Percentiles rank a stretch among this genome's conserved stretches.
Evolutionary conservation across 2,113 vertebrate species (phyloP).

Genomic region (Otolemur garnettii): DNA sequence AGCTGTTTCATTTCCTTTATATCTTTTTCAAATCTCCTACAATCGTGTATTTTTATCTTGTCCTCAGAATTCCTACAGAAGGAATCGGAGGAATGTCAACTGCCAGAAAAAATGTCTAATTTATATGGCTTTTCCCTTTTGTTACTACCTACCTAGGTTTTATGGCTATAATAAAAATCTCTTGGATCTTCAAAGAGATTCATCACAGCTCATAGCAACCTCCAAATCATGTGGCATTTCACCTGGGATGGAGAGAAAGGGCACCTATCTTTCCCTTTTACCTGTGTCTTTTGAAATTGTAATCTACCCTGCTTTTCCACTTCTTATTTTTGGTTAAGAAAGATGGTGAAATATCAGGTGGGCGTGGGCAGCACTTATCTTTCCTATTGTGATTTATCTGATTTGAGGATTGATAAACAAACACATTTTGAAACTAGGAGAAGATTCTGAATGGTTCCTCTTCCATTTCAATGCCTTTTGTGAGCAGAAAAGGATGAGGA

Average conservation of each 20-base stretch:
- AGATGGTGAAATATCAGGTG: slow-evolving; percentile 94
- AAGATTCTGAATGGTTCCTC: slow-evolving; percentile 89
- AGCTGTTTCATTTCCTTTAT: slow-evolving; percentile 83
- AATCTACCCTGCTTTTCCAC: slow-evolving; percentile 85
- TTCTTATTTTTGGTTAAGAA: slow-evolving; percentile 92
- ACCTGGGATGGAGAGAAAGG: slow-evolving; percentile 88
- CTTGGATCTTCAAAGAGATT: slow-evolving; percentile 91
- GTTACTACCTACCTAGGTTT: slow-evolving; percentile 83
- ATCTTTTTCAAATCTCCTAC: slow-evolving; percentile 84
- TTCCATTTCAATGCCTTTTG: slow-evolving; percentile 92
- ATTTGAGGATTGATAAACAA: slow-evolving; percentile 87
- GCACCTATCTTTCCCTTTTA: slow-evolving; percentile 85
- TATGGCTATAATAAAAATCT: slow-evolving; percentile 87
- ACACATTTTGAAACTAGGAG: slow-evolving; percentile 88
- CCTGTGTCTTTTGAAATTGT: slow-evolving; percentile 81
- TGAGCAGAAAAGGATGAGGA: slow-evolving; percentile 89
- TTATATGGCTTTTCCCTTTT: slow-evolving; percentile 83
- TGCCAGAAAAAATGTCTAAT: slow-evolving; percentile 78
- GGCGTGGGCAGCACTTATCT: slow-evolving; percentile 93
- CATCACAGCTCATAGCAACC: too few species aligned
- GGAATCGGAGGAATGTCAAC: slow-evolving; percentile 80
- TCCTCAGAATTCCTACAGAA: slow-evolving; percentile 83
- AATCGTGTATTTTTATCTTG: slow-evolving; percentile 76
- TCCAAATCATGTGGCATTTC: slow-evolving; percentile 88
- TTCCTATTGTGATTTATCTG: slow-evolving; percentile 87